Percentiles rank a stretch among this genome's conserved stretches.
Evolutionary conservation across 2,797 vertebrate genomes (phyloP).

Genomic region (Aulostomus chinensis): DNA sequence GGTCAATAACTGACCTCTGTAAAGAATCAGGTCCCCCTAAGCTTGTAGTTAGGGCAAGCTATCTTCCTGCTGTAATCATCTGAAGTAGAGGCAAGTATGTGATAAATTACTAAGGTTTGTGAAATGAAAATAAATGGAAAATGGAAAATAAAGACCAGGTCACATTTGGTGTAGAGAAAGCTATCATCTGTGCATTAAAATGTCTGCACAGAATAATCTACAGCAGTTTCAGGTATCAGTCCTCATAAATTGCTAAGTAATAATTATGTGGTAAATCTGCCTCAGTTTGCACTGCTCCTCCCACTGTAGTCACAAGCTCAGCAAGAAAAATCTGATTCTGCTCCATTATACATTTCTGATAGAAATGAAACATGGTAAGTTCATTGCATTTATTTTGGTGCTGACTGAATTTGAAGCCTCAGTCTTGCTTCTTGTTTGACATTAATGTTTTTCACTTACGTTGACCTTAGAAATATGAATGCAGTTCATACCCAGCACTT

Average conservation of each 20-base stretch:
- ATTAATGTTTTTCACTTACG: no score
- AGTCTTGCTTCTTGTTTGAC: no score
- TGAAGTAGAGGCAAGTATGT: constrained; percentile 17
- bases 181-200: constrained; percentile 62
- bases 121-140: constrained; percentile 55
- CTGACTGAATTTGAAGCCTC: constrained; percentile 7
- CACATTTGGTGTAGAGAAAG: constrained; percentile 44
- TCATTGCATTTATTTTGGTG: constrained; percentile 10
- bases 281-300: constrained; percentile 14
- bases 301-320: constrained; percentile 1
- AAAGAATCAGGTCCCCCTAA: constrained; percentile 22
- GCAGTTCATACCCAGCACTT: constrained; percentile 37
- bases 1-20: constrained; percentile 39
- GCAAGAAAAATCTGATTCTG: constrained; percentile 1
- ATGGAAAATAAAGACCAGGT: constrained; percentile 58
- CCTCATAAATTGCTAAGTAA: constrained; percentile 15
- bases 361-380: constrained; percentile 10
- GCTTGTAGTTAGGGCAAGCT: constrained; percentile 19
- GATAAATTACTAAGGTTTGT: constrained; percentile 54
- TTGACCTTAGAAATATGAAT: constrained; percentile 26
- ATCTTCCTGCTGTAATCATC: constrained; percentile 10
- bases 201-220: constrained; percentile 43
- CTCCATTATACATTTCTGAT: constrained; percentile 1
- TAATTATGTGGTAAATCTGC: constrained; percentile 32
- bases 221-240: constrained; percentile 16